These are phyloP conservation scores for Hermodice carunculata DNA, from an alignment of 2,888 invertebrate genomes.

Conservation along the genomic window DNA sequence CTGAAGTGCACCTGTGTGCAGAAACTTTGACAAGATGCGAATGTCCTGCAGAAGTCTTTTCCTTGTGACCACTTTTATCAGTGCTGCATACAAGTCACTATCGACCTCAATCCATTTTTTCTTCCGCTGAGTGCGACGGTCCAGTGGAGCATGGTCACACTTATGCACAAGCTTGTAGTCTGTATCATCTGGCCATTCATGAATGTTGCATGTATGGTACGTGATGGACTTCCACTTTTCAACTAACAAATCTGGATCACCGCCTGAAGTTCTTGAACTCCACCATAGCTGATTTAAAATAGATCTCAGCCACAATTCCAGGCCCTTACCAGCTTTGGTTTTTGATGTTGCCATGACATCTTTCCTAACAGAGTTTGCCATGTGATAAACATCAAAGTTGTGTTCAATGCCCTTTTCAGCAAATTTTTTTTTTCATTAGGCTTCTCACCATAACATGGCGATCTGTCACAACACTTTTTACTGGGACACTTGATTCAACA, in stretches of 20 bases:
- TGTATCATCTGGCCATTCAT: too few relatives aligned
- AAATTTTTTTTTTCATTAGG: background rate
- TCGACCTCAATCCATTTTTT: too few relatives aligned
- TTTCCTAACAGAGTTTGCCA: background rate
- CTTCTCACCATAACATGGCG: background rate
- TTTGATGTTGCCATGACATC: background rate
- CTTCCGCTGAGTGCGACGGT: background rate
- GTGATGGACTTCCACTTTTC: slow-evolving; percentile 1
- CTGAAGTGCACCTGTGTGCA: too few relatives aligned
- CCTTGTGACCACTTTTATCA: too few relatives aligned
- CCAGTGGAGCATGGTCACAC: slow-evolving; percentile 3
- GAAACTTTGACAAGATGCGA: too few relatives aligned
- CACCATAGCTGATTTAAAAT: background rate
- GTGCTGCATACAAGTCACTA: too few relatives aligned
- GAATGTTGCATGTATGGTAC: background rate
- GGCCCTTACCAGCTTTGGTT: too few relatives aligned
- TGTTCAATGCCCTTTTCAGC: background rate
- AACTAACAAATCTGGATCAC: background rate
- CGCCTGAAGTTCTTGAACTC: background rate
- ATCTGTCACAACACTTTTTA: background rate
- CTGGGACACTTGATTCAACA: background rate
- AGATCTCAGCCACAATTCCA: background rate
- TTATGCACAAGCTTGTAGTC: background rate
- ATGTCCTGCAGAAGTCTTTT: too few relatives aligned
- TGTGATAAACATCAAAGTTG: too few relatives aligned